phyloP scores from a whole-genome alignment of 2,797 vertebrate genomes.

The Bradypodion ventrale region DNA sequence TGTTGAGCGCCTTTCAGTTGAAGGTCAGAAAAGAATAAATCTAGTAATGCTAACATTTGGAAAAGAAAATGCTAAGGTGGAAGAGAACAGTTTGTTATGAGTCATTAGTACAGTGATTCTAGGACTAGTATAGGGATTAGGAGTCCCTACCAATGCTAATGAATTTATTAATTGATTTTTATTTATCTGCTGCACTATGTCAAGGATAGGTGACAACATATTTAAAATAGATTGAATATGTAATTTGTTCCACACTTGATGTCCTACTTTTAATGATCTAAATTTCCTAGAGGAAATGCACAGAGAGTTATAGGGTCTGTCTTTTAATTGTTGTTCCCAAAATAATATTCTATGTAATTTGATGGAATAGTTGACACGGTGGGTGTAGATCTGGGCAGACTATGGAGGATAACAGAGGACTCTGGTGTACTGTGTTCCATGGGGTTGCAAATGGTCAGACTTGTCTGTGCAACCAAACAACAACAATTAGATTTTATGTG shows the following conservation, averaged over 20 bases:
- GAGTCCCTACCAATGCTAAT: neutral
- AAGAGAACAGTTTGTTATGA: neutral
- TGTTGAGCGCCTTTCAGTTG: neutral
- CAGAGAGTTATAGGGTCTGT: neutral
- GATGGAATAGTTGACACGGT: too few species aligned
- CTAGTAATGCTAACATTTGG: neutral
- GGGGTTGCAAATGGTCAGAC: too few species aligned
- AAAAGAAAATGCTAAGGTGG: neutral
- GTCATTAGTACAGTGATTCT: neutral
- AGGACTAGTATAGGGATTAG: slow-evolving; percentile 3
- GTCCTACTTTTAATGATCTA: neutral
- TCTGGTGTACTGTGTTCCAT: too few species aligned
- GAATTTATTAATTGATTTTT: slow-evolving; percentile 31
- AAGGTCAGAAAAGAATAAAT: slow-evolving; percentile 1
- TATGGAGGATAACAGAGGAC: too few species aligned
- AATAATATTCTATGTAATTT: neutral
- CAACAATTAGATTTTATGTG: too few species aligned
- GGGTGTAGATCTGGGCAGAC: too few species aligned
- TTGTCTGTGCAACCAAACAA: too few species aligned
- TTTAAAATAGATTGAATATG: slow-evolving; percentile 15
- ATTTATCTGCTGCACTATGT: slow-evolving; percentile 16
- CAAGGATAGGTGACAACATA: neutral
- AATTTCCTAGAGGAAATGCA: neutral
- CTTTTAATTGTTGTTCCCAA: neutral
- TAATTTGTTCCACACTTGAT: slow-evolving; percentile 6